A percentile compares a stretch with the other conserved stretches of the same genome.
phyloP scores from a whole-genome alignment of 2,888 invertebrate genomes.

The Cynaeus angustus region DNA sequence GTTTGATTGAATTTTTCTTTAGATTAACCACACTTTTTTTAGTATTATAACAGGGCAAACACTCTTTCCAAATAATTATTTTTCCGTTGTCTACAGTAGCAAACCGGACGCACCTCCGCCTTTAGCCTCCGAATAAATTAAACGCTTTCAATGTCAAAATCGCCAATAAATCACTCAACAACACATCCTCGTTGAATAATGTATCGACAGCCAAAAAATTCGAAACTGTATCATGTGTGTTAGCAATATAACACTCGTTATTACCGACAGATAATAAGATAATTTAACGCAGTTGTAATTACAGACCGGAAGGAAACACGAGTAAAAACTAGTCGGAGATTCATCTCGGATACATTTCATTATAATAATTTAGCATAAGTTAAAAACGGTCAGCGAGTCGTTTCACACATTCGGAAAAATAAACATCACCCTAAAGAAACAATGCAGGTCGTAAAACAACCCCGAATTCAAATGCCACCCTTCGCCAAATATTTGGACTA shows the following conservation, averaged over 20 bases:
- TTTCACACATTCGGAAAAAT: constrained; percentile 25
- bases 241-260: constrained; percentile 64
- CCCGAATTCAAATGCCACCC: constrained; percentile 60
- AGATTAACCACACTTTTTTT: too few species aligned
- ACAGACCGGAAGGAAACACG: constrained; percentile 72
- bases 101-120: constrained; percentile 24
- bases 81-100: constrained; percentile 3
- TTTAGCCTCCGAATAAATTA: constrained; percentile 25
- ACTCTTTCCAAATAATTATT: too few species aligned
- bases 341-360: constrained; percentile 72
- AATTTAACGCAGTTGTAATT: constrained; percentile 71
- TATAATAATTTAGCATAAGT: constrained; percentile 70
- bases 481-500: constrained; percentile 63
- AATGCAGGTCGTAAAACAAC: constrained; percentile 18
- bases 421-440: constrained; percentile 11
- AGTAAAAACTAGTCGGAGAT: constrained; percentile 72
- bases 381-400: constrained; percentile 50
- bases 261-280: constrained; percentile 68
- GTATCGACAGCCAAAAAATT: constrained; percentile 24
- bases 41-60: too few species aligned
- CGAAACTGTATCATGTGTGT: constrained; percentile 54
- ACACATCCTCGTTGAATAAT: constrained; percentile 31
- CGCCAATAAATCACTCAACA: constrained; percentile 31
- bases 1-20: too few species aligned
- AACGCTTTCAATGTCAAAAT: constrained; percentile 20